Conservation (phyloP, 2,888 invertebrate species). For the Trisateles emortualis region DNA sequence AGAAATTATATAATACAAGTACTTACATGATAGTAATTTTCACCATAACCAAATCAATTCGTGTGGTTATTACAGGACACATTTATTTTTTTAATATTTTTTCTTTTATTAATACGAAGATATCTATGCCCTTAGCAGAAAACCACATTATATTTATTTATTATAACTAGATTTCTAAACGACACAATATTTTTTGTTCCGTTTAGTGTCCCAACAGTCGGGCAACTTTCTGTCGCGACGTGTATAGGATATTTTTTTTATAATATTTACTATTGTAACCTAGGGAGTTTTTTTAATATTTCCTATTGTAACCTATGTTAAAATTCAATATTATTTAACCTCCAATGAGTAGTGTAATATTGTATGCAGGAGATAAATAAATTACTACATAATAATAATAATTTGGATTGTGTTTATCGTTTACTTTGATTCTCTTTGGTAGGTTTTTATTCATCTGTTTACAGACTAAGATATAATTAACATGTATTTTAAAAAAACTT, state of each 20-base stretch:
- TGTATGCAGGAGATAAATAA: conserved; percentile 42
- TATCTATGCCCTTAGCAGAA: conserved; percentile 29
- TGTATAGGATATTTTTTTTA: conserved; percentile 14
- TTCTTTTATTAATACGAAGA: conserved; percentile 20
- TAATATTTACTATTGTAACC: conserved; percentile 12
- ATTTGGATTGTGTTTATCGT: conserved; percentile 45
- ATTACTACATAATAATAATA: conserved; percentile 42
- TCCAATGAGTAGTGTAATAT: conserved; percentile 28
- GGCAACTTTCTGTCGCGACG: not conserved
- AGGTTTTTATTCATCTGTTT: not conserved
- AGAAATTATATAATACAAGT: conserved; percentile 33
- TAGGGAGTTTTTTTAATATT: no score
- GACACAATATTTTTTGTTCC: conserved; percentile 8
- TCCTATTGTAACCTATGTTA: conserved; percentile 40
- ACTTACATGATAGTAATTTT: conserved; percentile 21
- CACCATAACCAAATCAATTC: conserved; percentile 17
- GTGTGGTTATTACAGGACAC: conserved; percentile 26
- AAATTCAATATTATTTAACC: conserved; percentile 37
- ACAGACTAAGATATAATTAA: no score
- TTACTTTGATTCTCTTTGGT: conserved; percentile 53
- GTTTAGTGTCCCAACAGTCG: conserved; percentile 14
- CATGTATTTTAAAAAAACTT: no score
- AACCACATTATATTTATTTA: conserved; percentile 26
- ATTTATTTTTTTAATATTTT: conserved; percentile 20
- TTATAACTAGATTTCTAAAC: not conserved